These are phyloP conservation scores for Zosterops pallidus DNA, from an alignment of 2,113 vertebrate genomes.

Conservation along the genomic window DNA sequence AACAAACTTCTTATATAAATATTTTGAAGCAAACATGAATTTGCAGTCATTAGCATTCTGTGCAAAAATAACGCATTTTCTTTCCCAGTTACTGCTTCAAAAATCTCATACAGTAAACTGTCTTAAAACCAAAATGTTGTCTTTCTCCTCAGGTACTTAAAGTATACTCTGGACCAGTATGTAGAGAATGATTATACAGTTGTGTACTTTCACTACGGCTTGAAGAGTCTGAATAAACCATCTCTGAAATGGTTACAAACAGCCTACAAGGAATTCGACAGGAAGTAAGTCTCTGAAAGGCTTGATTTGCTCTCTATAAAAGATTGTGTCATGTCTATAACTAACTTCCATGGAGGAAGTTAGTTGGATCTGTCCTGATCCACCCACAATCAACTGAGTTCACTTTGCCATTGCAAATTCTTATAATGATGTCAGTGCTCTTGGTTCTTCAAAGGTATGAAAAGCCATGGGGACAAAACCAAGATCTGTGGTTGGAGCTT, in stretches of 20 bases:
- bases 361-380: background rate
- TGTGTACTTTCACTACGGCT: slow-evolving; percentile 85
- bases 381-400: background rate
- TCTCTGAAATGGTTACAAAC: slow-evolving; percentile 82
- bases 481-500: background rate
- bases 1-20: background rate
- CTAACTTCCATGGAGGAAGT: background rate
- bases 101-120: background rate
- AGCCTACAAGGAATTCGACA: slow-evolving; percentile 84
- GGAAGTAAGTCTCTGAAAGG: slow-evolving; percentile 75
- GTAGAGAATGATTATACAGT: slow-evolving; percentile 85
- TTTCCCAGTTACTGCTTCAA: background rate
- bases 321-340: background rate
- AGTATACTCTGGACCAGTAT: slow-evolving; percentile 83
- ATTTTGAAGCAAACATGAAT: background rate
- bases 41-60: background rate
- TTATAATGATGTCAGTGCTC: background rate
- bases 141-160: slow-evolving; percentile 78
- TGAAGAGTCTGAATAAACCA: slow-evolving; percentile 85
- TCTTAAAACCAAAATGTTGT: background rate
- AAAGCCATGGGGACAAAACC: background rate
- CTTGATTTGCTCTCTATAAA: background rate
- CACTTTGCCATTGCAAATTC: background rate
- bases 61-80: background rate
- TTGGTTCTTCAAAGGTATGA: background rate